These are phyloP conservation scores for Heteromyza rotundicornis DNA, from an alignment of 2,888 invertebrate genomes.

Conservation along the genomic window DNA sequence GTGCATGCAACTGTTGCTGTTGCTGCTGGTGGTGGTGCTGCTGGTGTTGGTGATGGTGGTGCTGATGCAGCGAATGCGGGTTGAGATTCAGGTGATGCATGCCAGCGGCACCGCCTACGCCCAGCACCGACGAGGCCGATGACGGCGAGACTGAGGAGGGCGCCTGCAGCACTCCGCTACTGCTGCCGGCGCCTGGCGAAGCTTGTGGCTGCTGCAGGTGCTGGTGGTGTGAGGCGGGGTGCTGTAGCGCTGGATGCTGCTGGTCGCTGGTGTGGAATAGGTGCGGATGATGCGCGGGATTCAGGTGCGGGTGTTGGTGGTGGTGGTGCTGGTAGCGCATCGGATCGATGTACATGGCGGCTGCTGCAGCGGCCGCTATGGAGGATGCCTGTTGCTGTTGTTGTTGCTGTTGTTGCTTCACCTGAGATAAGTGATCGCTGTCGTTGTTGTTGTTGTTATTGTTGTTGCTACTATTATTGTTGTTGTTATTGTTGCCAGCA, in stretches of 20 bases:
- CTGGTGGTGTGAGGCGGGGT: constrained; percentile 40
- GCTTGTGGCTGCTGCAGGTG: constrained; percentile 39
- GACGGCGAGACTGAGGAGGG: constrained; percentile 54
- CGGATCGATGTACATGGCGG: constrained; percentile 63
- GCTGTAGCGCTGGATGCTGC: constrained; percentile 50
- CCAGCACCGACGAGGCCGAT: constrained; percentile 54
- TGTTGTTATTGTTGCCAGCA: constrained; percentile 31
- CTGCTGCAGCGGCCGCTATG: constrained; percentile 62
- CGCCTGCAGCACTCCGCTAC: constrained; percentile 52
- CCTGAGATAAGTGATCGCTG: constrained; percentile 54
- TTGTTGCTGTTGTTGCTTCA: constrained; percentile 40
- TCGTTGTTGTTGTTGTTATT: constrained; percentile 49
- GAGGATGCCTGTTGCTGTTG: constrained; percentile 58
- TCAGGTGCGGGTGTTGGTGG: constrained; percentile 61
- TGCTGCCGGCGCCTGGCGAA: constrained; percentile 51
- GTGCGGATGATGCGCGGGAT: constrained; percentile 61
- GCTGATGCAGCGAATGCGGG: constrained; percentile 59
- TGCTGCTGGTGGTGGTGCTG: constrained; percentile 63
- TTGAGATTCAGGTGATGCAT: constrained; percentile 59
- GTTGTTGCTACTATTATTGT: constrained; percentile 38
- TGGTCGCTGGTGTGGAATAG: constrained; percentile 60
- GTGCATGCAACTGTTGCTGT: constrained; percentile 62
- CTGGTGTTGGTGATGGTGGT: constrained; percentile 61
- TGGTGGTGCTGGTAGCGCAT: constrained; percentile 62
- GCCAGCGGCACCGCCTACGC: constrained; percentile 43